phyloP scores from a whole-genome alignment of 1,140 invertebrate species.

The Dolichoris vasculosae region DNA sequence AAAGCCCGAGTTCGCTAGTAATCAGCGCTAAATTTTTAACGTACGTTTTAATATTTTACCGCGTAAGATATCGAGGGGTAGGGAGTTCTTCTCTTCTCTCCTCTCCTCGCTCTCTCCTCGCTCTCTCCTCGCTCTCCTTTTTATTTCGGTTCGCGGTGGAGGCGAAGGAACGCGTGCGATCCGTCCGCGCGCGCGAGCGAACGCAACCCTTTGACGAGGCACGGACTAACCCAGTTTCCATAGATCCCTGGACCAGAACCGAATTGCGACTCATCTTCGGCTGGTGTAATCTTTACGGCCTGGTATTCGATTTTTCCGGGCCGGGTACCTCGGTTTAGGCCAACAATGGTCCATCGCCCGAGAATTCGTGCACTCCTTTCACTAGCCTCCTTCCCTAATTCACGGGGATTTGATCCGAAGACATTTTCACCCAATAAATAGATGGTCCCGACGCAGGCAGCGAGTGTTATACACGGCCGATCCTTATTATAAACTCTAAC shows the following conservation, averaged over 20 bases:
- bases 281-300: neutral
- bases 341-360: slow-evolving; percentile 60
- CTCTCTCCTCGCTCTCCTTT: too few relatives aligned
- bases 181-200: too few relatives aligned
- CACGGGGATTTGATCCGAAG: slow-evolving; percentile 74
- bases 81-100: neutral
- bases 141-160: neutral
- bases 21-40: slow-evolving; percentile 46
- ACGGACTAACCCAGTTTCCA: neutral
- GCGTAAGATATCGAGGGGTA: slow-evolving; percentile 25
- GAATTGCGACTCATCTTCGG: neutral
- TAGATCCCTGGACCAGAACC: neutral
- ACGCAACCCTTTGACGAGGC: slow-evolving; percentile 29
- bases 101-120: too few relatives aligned
- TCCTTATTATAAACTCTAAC: slow-evolving; percentile 77
- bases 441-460: slow-evolving; percentile 68
- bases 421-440: slow-evolving; percentile 76
- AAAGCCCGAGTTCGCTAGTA: slow-evolving; percentile 36
- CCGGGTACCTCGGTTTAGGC: slow-evolving; percentile 59
- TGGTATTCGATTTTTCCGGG: slow-evolving; percentile 63
- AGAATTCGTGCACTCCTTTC: slow-evolving; percentile 44
- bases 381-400: slow-evolving; percentile 64
- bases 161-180: neutral
- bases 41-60: slow-evolving; percentile 19
- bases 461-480: slow-evolving; percentile 69